These are phyloP conservation scores for Neodiprion lecontei DNA, from an alignment of 1,140 invertebrate species.

Conservation along the genomic window DNA sequence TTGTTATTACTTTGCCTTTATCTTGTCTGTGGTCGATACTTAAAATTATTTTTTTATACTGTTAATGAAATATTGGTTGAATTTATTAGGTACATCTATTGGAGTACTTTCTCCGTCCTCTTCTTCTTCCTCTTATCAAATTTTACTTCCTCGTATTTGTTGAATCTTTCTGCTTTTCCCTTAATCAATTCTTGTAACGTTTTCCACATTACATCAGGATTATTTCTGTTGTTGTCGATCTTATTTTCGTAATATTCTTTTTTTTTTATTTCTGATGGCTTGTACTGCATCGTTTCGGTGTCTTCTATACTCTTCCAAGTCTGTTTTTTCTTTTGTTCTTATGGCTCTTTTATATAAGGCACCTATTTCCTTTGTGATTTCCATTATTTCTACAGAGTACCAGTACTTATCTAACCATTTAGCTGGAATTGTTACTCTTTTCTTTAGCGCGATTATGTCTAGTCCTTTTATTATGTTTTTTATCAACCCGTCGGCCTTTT, in stretches of 20 bases:
- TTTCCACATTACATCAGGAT: constrained; percentile 1
- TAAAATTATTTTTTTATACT: constrained; percentile 9
- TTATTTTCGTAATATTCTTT: constrained; percentile 7
- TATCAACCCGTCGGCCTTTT: constrained; percentile 6
- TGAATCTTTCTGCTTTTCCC: background rate
- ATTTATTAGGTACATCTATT: constrained; percentile 4
- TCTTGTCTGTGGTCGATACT: background rate
- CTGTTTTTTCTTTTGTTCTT: background rate
- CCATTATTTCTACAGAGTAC: constrained; percentile 4
- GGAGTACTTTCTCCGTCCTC: background rate
- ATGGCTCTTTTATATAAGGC: background rate
- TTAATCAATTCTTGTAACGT: background rate
- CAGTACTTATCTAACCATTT: constrained; percentile 16
- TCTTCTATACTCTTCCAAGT: constrained; percentile 8
- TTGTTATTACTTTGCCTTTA: background rate
- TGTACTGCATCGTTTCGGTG: background rate
- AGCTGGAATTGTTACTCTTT: constrained; percentile 11
- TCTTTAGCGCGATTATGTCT: constrained; percentile 14
- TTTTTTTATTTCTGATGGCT: background rate
- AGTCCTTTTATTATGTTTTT: constrained; percentile 9
- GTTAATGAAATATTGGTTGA: background rate
- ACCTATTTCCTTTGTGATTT: background rate
- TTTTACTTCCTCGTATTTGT: too few relatives aligned
- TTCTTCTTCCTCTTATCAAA: background rate
- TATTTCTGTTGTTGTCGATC: background rate